Evolutionary conservation across 2,113 vertebrate species (phyloP).

Genomic region (Willisornis vidua): DNA sequence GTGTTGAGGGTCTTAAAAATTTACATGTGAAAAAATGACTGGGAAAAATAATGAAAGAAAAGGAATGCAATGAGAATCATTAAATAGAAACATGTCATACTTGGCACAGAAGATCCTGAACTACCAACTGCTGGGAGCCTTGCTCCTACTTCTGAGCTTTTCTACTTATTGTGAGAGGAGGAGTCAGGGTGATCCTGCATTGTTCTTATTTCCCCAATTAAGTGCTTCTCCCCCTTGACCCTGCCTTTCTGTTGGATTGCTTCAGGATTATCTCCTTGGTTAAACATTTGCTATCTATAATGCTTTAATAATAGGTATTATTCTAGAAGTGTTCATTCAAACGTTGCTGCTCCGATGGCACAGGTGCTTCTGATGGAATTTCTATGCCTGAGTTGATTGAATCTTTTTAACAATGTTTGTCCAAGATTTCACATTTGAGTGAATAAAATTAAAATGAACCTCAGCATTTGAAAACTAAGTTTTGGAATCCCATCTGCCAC

Average conservation of each 20-base stretch:
- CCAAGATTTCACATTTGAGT: constrained; percentile 24
- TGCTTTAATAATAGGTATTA: neutral
- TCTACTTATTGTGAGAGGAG: neutral
- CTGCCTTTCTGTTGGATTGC: neutral
- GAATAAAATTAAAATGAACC: constrained; percentile 48
- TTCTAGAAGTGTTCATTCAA: neutral
- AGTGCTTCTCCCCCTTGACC: neutral
- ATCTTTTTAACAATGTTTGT: constrained; percentile 40
- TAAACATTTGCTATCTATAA: constrained; percentile 8
- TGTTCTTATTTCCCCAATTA: neutral
- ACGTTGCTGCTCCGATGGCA: neutral
- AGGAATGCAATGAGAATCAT: neutral
- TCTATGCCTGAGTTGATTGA: constrained; percentile 36
- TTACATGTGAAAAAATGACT: neutral
- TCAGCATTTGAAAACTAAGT: constrained; percentile 22
- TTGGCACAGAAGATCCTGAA: neutral
- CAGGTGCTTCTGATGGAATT: constrained; percentile 34
- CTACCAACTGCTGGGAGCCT: neutral
- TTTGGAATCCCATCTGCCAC: constrained; percentile 5
- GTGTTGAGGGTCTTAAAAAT: neutral
- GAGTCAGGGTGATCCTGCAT: neutral
- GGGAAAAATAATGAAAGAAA: neutral
- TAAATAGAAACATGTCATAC: neutral
- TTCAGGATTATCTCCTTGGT: neutral
- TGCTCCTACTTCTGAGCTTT: neutral